phyloP scores from a whole-genome alignment of 1,140 invertebrate species.

The Meloidogyne floridensis region DNA sequence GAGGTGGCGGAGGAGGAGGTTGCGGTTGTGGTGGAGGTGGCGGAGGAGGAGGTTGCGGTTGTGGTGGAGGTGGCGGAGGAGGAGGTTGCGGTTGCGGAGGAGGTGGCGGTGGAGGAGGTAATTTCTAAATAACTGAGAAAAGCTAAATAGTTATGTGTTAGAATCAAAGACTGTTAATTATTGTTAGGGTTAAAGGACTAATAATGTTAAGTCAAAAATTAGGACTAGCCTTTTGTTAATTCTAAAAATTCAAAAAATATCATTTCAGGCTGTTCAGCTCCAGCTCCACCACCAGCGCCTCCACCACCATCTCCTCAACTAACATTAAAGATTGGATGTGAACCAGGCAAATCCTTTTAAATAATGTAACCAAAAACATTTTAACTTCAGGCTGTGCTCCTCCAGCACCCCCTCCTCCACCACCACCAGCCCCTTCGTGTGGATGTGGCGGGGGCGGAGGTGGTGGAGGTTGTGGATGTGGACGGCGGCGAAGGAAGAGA shows the following conservation, averaged over 20 bases:
- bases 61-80: too few species aligned
- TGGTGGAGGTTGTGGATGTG: neutral
- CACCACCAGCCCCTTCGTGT: neutral
- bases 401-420: neutral
- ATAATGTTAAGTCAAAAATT: too few species aligned
- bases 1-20: too few species aligned
- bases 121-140: too few species aligned
- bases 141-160: too few species aligned
- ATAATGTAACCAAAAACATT: neutral
- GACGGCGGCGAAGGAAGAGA: neutral
- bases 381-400: neutral
- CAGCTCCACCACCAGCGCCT: neutral
- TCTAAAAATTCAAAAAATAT: neutral
- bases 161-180: too few species aligned
- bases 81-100: too few species aligned
- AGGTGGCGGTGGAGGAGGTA: too few species aligned
- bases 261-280: slow-evolving; percentile 2
- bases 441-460: neutral
- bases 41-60: too few species aligned
- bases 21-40: too few species aligned
- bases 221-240: too few species aligned
- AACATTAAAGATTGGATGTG: slow-evolving; percentile 6
- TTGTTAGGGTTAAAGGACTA: too few species aligned
- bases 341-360: neutral
- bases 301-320: neutral